Conservation (phyloP, 2,113 vertebrate genomes). For the Anthoscopus minutus region DNA sequence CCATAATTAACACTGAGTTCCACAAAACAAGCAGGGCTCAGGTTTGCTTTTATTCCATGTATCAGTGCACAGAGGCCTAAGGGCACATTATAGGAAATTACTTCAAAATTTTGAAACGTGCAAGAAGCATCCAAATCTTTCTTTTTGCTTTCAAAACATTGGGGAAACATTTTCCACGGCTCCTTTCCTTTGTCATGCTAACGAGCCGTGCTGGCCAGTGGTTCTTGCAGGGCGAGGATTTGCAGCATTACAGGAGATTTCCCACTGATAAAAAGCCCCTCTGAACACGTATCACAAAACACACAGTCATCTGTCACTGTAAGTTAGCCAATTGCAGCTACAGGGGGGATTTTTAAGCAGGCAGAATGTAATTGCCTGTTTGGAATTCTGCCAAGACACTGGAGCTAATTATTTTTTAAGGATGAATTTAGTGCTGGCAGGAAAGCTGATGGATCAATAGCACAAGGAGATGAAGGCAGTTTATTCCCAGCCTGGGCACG, state of each 20-base stretch:
- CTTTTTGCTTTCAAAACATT: background rate
- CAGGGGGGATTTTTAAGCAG: constrained; percentile 29
- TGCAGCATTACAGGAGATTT: background rate
- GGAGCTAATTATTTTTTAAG: constrained; percentile 55
- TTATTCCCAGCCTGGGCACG: background rate
- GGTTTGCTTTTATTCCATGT: background rate
- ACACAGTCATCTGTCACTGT: background rate
- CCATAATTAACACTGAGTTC: background rate
- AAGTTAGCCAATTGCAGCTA: constrained; percentile 16
- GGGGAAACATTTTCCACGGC: background rate
- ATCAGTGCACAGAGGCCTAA: background rate
- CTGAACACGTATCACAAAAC: background rate
- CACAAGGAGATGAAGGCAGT: background rate
- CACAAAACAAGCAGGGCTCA: background rate
- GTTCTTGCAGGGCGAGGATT: background rate
- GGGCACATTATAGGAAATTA: background rate
- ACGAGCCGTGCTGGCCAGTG: background rate
- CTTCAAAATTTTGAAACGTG: background rate
- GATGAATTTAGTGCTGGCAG: background rate
- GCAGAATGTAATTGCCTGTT: constrained; percentile 15
- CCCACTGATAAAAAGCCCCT: background rate
- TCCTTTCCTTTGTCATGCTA: background rate
- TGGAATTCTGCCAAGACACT: constrained; percentile 12
- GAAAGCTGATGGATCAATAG: constrained; percentile 24
- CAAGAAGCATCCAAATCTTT: background rate